phyloP scores from a whole-genome alignment of 2,113 vertebrate genomes.

The Dasyornis broadbenti region DNA sequence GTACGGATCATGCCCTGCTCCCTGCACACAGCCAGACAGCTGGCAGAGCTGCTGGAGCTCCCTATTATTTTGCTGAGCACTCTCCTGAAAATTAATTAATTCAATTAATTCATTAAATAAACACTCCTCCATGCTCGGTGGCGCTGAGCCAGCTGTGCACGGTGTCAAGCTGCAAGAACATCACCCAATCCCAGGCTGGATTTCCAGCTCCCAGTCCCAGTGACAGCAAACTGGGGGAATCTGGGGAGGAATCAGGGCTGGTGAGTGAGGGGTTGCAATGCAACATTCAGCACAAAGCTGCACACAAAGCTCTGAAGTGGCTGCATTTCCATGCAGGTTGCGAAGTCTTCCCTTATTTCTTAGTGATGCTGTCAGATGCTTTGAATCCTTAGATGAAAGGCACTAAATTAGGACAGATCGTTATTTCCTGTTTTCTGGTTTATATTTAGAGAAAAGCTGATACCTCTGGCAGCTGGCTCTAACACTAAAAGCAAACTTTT shows the following conservation, averaged over 20 bases:
- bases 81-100: constrained; percentile 33
- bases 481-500: background rate
- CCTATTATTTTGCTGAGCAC: background rate
- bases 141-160: background rate
- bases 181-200: background rate
- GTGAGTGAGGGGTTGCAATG: fast-evolving
- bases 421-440: constrained; percentile 36
- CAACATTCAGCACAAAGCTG: background rate
- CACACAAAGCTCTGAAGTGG: background rate
- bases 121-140: background rate
- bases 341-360: background rate
- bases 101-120: constrained; percentile 39
- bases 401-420: constrained; percentile 31
- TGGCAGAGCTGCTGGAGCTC: background rate
- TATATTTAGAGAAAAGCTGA: constrained; percentile 30
- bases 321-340: background rate
- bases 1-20: fast-evolving
- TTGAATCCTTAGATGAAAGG: constrained; percentile 43
- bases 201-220: background rate
- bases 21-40: background rate
- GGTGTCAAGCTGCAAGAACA: background rate
- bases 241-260: background rate
- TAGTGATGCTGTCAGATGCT: background rate
- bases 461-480: background rate
- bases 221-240: background rate